These are phyloP conservation scores for Natator depressus DNA, from an alignment of 2,113 vertebrate species.

Conservation along the genomic window DNA sequence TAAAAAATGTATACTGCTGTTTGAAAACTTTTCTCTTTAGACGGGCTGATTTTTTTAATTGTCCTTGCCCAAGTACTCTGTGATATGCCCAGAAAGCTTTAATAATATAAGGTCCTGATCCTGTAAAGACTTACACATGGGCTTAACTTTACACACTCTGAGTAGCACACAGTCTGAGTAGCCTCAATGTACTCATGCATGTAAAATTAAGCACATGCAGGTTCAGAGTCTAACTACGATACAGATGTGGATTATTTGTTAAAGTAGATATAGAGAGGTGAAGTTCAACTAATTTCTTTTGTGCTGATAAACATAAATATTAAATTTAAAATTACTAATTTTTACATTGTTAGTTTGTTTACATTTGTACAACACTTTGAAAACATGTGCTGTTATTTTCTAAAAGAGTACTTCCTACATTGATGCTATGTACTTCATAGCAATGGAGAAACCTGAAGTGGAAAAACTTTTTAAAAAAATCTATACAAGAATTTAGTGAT, in stretches of 20 bases:
- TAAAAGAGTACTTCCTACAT: neutral
- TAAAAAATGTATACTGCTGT: neutral
- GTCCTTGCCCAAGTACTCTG: neutral
- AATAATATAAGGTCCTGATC: neutral
- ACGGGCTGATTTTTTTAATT: neutral
- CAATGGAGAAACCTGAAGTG: neutral
- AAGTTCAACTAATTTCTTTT: neutral
- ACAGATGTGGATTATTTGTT: neutral
- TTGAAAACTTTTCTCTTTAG: neutral
- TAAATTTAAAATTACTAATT: neutral
- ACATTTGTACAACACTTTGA: neutral
- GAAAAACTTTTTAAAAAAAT: neutral
- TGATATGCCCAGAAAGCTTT: neutral
- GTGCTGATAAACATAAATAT: neutral
- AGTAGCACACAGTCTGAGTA: fast-evolving
- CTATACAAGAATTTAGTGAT: neutral
- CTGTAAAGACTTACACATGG: neutral
- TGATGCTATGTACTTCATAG: fast-evolving
- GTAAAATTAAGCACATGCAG: neutral
- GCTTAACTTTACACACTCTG: fast-evolving
- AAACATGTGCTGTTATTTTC: neutral
- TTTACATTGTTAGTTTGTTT: neutral
- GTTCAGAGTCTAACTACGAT: neutral
- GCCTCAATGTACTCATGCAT: neutral
- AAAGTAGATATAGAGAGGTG: fast-evolving